Evolutionary conservation across 2,797 vertebrate genomes (phyloP), one percentile per base, ranked within the genome.

Genomic region (Pteronotus mesoamericanus): DNA sequence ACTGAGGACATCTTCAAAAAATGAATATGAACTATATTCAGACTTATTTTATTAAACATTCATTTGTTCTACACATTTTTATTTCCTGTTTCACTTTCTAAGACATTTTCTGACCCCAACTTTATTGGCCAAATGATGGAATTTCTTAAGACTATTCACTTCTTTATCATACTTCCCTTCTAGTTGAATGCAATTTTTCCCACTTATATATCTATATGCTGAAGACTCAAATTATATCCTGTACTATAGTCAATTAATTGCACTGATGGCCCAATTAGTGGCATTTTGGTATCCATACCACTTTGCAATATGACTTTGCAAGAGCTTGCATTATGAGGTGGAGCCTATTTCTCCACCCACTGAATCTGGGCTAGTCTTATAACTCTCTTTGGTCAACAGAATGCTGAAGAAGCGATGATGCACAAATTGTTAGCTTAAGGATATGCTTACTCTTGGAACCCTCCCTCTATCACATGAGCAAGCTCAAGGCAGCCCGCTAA

Each of bases 11-110:
- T 3, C 3, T 19, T 77, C 29, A 71, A 15, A 19, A 86, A 75
- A 77, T 94, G 24, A 89, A 53, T 59, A 53, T 85, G 39, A 96
- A 37, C 37, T 44, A 78, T 77, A 72, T 22, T 72, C 51, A 96
- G 29, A 78, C 10, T 92, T 29, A 78, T 46, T 77, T 75, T 94
- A 89, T 96, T 72, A 95, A 88, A 86, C 15, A 82, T 82, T 72
- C 72, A 82, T 82, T 51, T 11, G 1, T 3, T 92, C 14, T 26
- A 46, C 10, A 69, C 72, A 57, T 19, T 91, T 84, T n/a, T 57
- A 74, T 42, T 69, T 83, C 29, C n/a, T 94, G 2, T 77, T 61
- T 86, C 18, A 61, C 32, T 29, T 92, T 66, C 51, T 86, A 61
- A 88, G 21, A 79, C 2, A 71, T 80, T 92, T 61, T 10, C 29